Evolutionary conservation across 2,888 invertebrate species (phyloP), one percentile per base, ranked within the genome.

Genomic region (Orthosia cruda): DNA sequence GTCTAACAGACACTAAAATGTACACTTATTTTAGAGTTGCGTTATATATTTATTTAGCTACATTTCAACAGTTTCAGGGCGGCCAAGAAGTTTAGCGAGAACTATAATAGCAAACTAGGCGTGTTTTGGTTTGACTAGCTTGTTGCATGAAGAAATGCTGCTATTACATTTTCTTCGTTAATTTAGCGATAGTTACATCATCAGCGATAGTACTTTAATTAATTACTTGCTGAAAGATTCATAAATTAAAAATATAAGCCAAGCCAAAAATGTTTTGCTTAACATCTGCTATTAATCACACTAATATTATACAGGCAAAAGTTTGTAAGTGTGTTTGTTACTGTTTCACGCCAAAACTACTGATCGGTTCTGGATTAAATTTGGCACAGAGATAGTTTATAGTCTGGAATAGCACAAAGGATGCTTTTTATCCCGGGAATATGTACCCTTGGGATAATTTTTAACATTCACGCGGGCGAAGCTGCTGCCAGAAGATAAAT

Each of bases 101-200:
- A 40, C 40, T 40, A 40, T 40, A 40, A 40, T 23, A 49, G 15
- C 62, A 54, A 20, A 40, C 18, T 23, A 63, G 4, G 49, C 65
- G 18, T 74, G 54, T 65, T 79, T 55, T 63, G 7, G 13, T 57
- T 65, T 52, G 18, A 18, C 18, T 72, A 58, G 40, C 67, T 4
- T 65, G 54, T 78, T 50, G 57, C 68, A 50, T 45, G 61, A 68
- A 72, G 40, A 65, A 58, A 68, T 64, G 26, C 49, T 7, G 40
- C 5, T 62, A 20, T 47, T 49, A 59, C 23, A 57, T 58, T 58
- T 23, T 63, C 4, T 57, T 18, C 16, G 13, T 32, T 77, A 59
- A 54, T 77, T 62, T 64, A 59, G 50, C n/a, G 4, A 26, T 20
- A n/a, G 18, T 62, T 70, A 49, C 20, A 58, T 50, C 40, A 54